These are phyloP conservation scores for Cantharis rufa DNA, from an alignment of 2,888 invertebrate genomes.

Conservation along the genomic window DNA sequence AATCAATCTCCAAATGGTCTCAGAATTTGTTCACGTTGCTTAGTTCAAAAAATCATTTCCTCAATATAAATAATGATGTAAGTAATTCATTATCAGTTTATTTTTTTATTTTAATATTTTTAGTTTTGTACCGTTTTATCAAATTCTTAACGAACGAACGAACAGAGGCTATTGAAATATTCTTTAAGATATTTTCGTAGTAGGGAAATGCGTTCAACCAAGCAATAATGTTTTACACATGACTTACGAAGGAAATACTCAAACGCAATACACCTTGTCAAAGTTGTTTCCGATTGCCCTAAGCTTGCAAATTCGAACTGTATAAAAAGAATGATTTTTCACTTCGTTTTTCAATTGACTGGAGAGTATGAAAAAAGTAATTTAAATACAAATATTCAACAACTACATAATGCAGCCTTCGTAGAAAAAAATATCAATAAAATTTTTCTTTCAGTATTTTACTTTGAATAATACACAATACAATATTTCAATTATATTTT, in stretches of 20 bases:
- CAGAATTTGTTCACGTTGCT: not conserved
- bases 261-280: conserved; percentile 13
- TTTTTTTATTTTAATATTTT: not conserved
- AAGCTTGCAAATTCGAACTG: not conserved
- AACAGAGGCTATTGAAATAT: conserved; percentile 37
- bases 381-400: not conserved
- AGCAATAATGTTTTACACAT: conserved; percentile 43
- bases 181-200: conserved; percentile 36
- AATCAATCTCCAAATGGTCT: not conserved
- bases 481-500: no score
- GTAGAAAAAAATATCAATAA: not conserved
- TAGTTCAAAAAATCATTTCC: not conserved
- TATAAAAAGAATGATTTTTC: conserved; percentile 1
- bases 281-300: conserved; percentile 8
- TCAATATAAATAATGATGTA: not conserved
- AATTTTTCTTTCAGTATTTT: not conserved
- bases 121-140: not conserved
- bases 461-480: not conserved
- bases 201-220: conserved; percentile 39
- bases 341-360: not conserved
- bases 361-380: not conserved
- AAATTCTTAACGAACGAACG: not conserved
- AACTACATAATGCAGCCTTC: not conserved
- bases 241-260: conserved; percentile 38
- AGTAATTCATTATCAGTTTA: not conserved